Percentiles rank a stretch among this genome's conserved stretches.
Conservation (phyloP, 2,888 invertebrate species). For the Adelognathus sp. region DNA sequence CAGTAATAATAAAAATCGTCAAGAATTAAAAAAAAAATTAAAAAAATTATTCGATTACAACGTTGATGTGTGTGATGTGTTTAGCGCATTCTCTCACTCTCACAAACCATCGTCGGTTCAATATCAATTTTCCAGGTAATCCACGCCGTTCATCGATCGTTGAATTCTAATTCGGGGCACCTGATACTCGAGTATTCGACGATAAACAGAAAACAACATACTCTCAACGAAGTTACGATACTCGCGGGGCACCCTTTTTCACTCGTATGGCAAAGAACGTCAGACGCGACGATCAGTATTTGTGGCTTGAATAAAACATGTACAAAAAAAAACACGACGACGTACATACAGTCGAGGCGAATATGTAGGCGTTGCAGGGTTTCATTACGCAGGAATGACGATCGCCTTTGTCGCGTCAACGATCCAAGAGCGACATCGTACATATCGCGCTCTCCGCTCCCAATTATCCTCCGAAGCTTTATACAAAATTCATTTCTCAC, state of each 20-base stretch:
- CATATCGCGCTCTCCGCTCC: not conserved
- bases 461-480: conserved; percentile 23
- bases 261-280: conserved; percentile 46
- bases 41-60: conserved; percentile 32
- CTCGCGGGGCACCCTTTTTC: conserved; percentile 46
- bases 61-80: conserved; percentile 29
- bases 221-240: conserved; percentile 26
- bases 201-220: conserved; percentile 20
- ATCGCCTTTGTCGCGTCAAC: conserved; percentile 29
- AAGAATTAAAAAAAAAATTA: conserved; percentile 34
- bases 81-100: conserved; percentile 28
- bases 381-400: conserved; percentile 54
- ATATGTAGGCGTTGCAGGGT: conserved; percentile 32
- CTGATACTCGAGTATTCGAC: conserved; percentile 26
- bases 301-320: conserved; percentile 19
- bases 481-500: conserved; percentile 44
- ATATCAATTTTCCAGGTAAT: conserved; percentile 53
- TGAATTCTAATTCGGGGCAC: conserved; percentile 4
- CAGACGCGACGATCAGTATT: conserved; percentile 39
- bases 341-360: conserved; percentile 13
- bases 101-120: conserved; percentile 33
- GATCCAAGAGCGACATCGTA: not conserved
- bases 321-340: conserved; percentile 13
- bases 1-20: conserved; percentile 28
- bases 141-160: conserved; percentile 26